Evolutionary conservation across 2,113 vertebrate species (phyloP), one percentile per base, ranked within the genome.

Genomic region (Mystacornis crossleyi): DNA sequence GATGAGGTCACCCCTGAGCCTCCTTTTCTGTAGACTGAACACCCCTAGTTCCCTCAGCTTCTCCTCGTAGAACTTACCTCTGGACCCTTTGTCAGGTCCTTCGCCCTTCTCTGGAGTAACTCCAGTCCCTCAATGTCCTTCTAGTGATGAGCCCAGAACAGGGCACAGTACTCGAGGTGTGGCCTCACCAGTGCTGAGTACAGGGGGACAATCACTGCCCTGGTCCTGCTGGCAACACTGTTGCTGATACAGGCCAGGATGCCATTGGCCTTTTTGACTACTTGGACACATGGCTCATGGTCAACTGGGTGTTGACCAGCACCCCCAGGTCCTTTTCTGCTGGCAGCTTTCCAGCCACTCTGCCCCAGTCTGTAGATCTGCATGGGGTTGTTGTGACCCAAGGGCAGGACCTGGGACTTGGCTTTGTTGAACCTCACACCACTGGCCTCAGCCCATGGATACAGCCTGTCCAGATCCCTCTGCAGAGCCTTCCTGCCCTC

Each of bases 121-220:
- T 67, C 13, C 28, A 40, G 19, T 8, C 6, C 9, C 24, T 74
- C 45, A 60, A 12, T 21, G 9, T 67, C 24, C 5, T 67, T 53
- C 5, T 20, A 16, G 23, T 38, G 28, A 34, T 1, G 8, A 9
- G 7, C n/a, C 10, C 69, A 53, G 24, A 81, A 53, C n/a, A 1
- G 0, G 16, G 18, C 19, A 8, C 6, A 53, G 4, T n/a, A 38
- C 9, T 53, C 2, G 2, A 66, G 28, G 15, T 38, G 38, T 20
- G 51, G 21, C 31, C 36, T 43, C 58, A 28, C 6, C 34, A 57
- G 21, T 23, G 17, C 34, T 0, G 1, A 26, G 12, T 18, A 50
- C 21, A 19, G 9, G 21, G 21, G 14, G 3, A 14, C 3, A 7
- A 4, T 72, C 36, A 0, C 21, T 65, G 21, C 17, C 3, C 50